phyloP scores from a whole-genome alignment of 2,113 vertebrate genomes.

The Melanerpes aurifrons region DNA sequence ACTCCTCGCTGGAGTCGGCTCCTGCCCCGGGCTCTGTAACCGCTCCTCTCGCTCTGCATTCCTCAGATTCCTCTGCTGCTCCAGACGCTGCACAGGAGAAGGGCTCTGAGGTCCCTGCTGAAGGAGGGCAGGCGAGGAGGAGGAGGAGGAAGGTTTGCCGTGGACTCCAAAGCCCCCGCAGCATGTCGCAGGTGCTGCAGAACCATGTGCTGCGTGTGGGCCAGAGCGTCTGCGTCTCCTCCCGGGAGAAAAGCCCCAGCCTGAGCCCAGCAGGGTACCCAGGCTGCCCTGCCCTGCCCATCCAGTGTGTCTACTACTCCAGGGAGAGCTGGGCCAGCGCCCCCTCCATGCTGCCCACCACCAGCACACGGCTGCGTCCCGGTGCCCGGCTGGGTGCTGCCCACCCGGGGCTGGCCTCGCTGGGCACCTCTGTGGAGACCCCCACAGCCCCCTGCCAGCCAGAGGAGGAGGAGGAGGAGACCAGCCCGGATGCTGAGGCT shows the following conservation, averaged over 20 bases:
- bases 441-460: rapidly evolving
- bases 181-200: constrained; percentile 79
- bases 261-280: neutral
- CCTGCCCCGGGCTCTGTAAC: constrained; percentile 51
- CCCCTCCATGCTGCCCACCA: neutral
- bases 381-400: neutral
- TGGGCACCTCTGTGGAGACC: neutral
- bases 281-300: neutral
- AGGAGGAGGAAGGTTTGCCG: neutral
- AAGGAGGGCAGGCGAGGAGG: neutral
- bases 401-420: neutral
- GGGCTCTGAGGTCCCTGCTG: neutral
- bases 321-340: constrained; percentile 13
- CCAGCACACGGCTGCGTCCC: neutral
- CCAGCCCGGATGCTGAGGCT: neutral
- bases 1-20: constrained; percentile 21
- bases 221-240: constrained; percentile 76
- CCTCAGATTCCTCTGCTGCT: constrained; percentile 52
- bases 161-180: neutral
- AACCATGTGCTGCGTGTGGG: constrained; percentile 82
- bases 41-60: constrained; percentile 43
- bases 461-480: neutral
- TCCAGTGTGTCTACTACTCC: constrained; percentile 41
- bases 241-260: constrained; percentile 2
- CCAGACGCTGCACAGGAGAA: neutral